These are phyloP conservation scores for Rhinopomastus cyanomelas DNA, from an alignment of 2,113 vertebrate species.

Conservation along the genomic window DNA sequence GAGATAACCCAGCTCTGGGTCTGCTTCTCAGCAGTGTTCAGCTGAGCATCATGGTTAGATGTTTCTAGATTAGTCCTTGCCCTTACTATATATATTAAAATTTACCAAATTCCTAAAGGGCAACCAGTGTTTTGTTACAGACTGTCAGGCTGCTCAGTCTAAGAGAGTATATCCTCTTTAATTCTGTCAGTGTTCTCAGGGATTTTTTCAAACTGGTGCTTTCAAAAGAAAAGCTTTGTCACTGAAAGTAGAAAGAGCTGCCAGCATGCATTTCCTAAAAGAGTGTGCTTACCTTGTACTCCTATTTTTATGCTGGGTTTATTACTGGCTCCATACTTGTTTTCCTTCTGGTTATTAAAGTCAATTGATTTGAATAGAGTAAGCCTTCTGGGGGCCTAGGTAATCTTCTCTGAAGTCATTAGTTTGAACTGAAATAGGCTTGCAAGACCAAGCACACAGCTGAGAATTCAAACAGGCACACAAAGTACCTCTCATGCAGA, in stretches of 20 bases:
- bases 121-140: background rate
- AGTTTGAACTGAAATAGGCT: background rate
- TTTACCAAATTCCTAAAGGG: background rate
- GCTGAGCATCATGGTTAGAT: background rate
- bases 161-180: background rate
- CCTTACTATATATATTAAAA: background rate
- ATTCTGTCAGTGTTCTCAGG: background rate
- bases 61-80: background rate
- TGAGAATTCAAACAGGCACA: background rate
- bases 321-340: background rate
- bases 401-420: background rate
- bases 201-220: background rate
- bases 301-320: background rate
- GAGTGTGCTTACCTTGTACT: background rate
- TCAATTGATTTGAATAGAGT: background rate
- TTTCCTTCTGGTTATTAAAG: background rate
- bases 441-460: background rate
- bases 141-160: background rate
- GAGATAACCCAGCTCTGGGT: background rate
- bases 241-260: background rate
- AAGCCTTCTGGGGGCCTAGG: background rate
- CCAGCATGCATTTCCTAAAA: background rate
- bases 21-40: background rate
- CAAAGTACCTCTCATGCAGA: background rate
- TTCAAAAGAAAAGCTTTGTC: background rate